Percentiles rank a stretch among this genome's conserved stretches.
Conservation (phyloP, 2,888 invertebrate genomes). For the Autographa pulchrina region DNA sequence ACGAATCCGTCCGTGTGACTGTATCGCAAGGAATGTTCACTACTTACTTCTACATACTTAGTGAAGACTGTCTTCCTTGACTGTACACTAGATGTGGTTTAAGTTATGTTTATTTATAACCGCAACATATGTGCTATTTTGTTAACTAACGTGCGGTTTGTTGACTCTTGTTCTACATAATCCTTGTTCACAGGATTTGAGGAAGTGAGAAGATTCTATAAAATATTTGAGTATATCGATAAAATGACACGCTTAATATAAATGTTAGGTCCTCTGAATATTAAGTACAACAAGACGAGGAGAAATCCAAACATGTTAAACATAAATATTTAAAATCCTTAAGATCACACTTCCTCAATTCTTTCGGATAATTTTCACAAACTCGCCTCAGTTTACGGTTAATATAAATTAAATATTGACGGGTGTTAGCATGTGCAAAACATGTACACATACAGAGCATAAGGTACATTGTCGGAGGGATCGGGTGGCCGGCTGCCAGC, state of each 20-base stretch:
- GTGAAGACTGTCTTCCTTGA: conserved; percentile 65
- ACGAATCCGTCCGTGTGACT: conserved; percentile 43
- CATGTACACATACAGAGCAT: conserved; percentile 31
- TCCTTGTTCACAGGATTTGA: background rate
- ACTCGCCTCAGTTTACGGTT: conserved; percentile 8
- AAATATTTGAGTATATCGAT: background rate
- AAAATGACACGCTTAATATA: too few species aligned
- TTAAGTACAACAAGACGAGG: background rate
- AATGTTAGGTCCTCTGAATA: background rate
- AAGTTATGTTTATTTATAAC: conserved; percentile 39
- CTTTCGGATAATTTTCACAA: conserved; percentile 14
- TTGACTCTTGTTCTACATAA: background rate
- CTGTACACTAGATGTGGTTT: conserved; percentile 43
- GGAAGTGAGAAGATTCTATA: background rate
- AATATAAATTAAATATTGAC: conserved; percentile 49
- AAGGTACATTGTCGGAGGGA: conserved; percentile 13
- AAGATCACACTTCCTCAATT: background rate
- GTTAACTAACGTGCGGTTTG: background rate
- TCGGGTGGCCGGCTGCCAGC: conserved; percentile 29
- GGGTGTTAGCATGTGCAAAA: conserved; percentile 8
- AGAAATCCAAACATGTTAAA: background rate
- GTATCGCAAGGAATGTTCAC: conserved; percentile 40
- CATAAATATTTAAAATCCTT: background rate
- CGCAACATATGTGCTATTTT: conserved; percentile 13
- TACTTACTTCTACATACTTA: conserved; percentile 46